Conservation (phyloP, 2,113 vertebrate species). For the Rutilus rutilus region DNA sequence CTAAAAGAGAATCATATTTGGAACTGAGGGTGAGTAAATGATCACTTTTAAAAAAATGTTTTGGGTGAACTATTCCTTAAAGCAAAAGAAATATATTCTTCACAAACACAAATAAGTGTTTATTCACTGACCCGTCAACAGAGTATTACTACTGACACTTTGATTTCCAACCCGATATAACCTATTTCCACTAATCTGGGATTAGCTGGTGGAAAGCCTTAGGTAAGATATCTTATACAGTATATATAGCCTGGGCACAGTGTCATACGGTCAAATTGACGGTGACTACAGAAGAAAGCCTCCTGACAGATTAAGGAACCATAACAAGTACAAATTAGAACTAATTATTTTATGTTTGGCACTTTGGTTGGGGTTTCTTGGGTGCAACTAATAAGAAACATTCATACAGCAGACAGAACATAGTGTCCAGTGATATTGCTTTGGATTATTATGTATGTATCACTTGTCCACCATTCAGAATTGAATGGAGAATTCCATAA, state of each 20-base stretch:
- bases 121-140: background rate
- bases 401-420: background rate
- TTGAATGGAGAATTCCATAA: background rate
- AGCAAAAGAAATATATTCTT: background rate
- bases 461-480: background rate
- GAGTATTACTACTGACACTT: conserved; percentile 17
- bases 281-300: conserved; percentile 37
- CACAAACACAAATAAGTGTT: background rate
- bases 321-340: background rate
- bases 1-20: background rate
- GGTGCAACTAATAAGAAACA: background rate
- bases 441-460: background rate
- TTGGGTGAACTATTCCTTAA: background rate
- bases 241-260: conserved; percentile 39
- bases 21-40: background rate
- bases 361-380: background rate
- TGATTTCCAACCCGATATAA: conserved; percentile 33
- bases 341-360: background rate
- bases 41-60: no score
- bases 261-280: conserved; percentile 20
- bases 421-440: background rate
- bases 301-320: conserved; percentile 45
- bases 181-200: conserved; percentile 12
- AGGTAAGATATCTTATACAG: conserved; percentile 30
- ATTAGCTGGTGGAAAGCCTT: conserved; percentile 39